Evolutionary conservation across 1,140 invertebrate genomes (phyloP).

Genomic region (Drosophila mauritiana): DNA sequence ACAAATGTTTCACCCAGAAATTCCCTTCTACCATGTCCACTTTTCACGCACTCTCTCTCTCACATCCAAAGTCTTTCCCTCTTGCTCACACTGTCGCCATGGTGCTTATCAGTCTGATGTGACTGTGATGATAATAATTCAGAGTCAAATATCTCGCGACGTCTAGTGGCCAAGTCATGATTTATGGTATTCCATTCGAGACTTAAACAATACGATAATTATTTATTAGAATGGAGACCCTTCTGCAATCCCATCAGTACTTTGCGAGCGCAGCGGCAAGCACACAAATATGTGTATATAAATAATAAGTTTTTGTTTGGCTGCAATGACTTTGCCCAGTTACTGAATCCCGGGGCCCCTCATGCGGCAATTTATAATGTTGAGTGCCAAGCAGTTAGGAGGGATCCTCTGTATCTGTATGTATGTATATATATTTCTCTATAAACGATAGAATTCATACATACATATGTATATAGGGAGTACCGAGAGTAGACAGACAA

Average conservation of each 20-base stretch:
- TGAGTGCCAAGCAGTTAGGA: constrained; percentile 58
- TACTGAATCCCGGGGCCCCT: constrained; percentile 4
- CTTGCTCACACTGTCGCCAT: constrained; percentile 37
- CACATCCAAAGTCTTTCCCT: background rate
- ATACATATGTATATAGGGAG: constrained; percentile 4
- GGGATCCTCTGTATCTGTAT: constrained; percentile 19
- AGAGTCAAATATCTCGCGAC: constrained; percentile 62
- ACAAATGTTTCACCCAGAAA: no score
- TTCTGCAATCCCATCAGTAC: constrained; percentile 18
- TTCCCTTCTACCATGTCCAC: background rate
- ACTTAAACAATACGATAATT: constrained; percentile 70
- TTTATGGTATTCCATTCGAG: constrained; percentile 66
- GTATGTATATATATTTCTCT: background rate
- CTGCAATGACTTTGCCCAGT: constrained; percentile 51
- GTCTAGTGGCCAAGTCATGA: constrained; percentile 49
- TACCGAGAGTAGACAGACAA: constrained; percentile 39
- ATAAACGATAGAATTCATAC: constrained; percentile 13
- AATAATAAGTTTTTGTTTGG: constrained; percentile 65
- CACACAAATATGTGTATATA: constrained; percentile 50
- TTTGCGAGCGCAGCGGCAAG: constrained; percentile 26
- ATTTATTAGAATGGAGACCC: constrained; percentile 51
- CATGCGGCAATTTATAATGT: constrained; percentile 60
- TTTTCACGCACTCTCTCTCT: background rate
- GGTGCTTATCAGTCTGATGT: constrained; percentile 58
- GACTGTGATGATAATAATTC: constrained; percentile 61